phyloP scores from a whole-genome alignment of 1,140 invertebrate species.

The Drosophila sucinea region DNA sequence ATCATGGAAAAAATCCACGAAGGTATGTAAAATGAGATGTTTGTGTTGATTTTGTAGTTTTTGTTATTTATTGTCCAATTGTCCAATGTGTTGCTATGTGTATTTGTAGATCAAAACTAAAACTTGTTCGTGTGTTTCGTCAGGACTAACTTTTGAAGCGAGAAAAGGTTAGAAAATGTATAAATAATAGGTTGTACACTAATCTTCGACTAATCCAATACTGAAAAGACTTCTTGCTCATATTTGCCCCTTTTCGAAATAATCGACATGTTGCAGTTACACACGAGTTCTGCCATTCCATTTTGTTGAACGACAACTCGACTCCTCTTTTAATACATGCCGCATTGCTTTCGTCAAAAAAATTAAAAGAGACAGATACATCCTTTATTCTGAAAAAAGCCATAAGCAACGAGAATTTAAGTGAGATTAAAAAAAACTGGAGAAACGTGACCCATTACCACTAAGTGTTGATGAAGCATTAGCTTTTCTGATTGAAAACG shows the following conservation, averaged over 20 bases:
- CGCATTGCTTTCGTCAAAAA: not conserved
- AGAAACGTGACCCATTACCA: no score
- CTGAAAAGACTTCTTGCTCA: not conserved
- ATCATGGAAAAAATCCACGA: not conserved
- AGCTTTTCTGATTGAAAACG: no score
- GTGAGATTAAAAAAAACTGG: no score
- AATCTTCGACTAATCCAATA: not conserved
- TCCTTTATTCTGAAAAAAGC: no score
- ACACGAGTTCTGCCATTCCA: not conserved
- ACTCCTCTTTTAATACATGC: not conserved
- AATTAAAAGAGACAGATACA: no score
- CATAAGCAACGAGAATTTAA: no score
- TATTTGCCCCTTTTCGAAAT: not conserved
- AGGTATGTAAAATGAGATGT: not conserved
- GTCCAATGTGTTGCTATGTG: not conserved
- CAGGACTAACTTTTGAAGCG: not conserved
- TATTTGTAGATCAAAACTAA: constrained; percentile 4
- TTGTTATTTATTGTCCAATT: constrained; percentile 5
- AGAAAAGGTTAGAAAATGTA: constrained; percentile 2
- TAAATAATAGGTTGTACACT: constrained; percentile 1
- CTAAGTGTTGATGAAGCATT: no score
- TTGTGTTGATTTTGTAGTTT: not conserved
- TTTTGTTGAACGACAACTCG: not conserved
- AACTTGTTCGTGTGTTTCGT: not conserved
- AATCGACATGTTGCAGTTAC: not conserved